Base-by-base conservation (phyloP, 1,140 invertebrate genomes). In the Grapholita molesta region DNA sequence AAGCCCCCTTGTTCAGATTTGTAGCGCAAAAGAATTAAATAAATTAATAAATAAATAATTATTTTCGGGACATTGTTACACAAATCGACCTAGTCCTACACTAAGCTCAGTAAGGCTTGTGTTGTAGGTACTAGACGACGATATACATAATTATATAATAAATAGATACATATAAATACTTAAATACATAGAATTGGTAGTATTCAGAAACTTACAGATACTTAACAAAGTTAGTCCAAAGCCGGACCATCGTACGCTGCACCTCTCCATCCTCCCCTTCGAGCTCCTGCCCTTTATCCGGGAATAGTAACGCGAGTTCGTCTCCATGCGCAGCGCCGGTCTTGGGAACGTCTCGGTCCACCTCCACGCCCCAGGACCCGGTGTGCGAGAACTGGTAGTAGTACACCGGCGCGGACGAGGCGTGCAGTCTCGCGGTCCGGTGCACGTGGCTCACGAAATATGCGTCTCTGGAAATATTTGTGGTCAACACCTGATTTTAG, bases 181-280 rank as follows among this genome's bases (percentile, higher is more conserved):
- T 33, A 32, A 33, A 5, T 9, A 1, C 33, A 12, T 42, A 3
- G n/a, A 15, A 3, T 15, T 42, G 6, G 38, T 42, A 42, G 5
- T 6, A 42, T 42, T 42, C 6, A 42, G 38, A 61, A 32, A 83
- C 87, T 84, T 72, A 91, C 89, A 89, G 74, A 75, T 84, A 71
- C 69, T 90, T 88, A 18, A 89, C 83, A 68, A 91, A 91, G 70
- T 85, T 86, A 0, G 80, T 77, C 89, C 89, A 91, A 32, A 89
- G 70, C 21, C 70, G 72, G 23, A 83, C 25, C 23, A 91, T 32
- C 15, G 76, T 71, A 0, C 72, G 66, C 53, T 89, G 85, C n/a
- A 85, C 80, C 7, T 61, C 66, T 3, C 71, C 78, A 25, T 90
- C 85, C 0, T 84, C 78, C 2, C 77, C 84, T 1, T 82, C 71